Evolutionary conservation across 1,140 invertebrate species (phyloP), one percentile per base, ranked within the genome.

Genomic region (Dysdera silvatica): DNA sequence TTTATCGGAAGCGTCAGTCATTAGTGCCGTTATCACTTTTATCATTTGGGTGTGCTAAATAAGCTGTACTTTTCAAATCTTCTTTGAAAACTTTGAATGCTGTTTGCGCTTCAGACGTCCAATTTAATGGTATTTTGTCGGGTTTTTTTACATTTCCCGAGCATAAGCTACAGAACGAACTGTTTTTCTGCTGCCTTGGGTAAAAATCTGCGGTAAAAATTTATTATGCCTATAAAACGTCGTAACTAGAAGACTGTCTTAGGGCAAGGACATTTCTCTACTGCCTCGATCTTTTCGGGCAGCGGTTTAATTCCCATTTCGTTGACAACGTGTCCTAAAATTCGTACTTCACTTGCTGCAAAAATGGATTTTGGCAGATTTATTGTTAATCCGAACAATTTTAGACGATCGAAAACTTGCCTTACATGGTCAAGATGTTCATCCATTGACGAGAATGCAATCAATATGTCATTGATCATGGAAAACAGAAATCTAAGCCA

Each of bases 181-280:
- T 66, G 63, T 0, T 51, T 33, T 16, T 51, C 20, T 1, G 71
- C 61, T 5, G 72, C 65, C 49, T 72, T 68, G 14, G 55, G 61
- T 20, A 77, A 49, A 60, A 76, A 78, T 61, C 62, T 70, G 4
- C 66, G 68, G 67, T 77, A 78, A 67, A 73, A 76, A 58, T 75
- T 76, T 3, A 76, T 45, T 18, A 74, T 60, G 4, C 73, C 75
- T n/a, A 74, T 20, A 62, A 74, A 75, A 3, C 68, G 53, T 45
- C 70, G 65, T 6, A 77, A 31, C 63, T 75, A 64, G 7, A 66
- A 66, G 23, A 71, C 54, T 58, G 76, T 69, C 31, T 14, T 58
- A 0, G 76, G 76, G 47, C 33, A 52, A 12, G 70, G 67, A 1
- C 75, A 72, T 0, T 75, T 60, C 7, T 55, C 24, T 14, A 80